Conservation (phyloP, 2,888 invertebrate genomes). For the Aphidius colemani region DNA sequence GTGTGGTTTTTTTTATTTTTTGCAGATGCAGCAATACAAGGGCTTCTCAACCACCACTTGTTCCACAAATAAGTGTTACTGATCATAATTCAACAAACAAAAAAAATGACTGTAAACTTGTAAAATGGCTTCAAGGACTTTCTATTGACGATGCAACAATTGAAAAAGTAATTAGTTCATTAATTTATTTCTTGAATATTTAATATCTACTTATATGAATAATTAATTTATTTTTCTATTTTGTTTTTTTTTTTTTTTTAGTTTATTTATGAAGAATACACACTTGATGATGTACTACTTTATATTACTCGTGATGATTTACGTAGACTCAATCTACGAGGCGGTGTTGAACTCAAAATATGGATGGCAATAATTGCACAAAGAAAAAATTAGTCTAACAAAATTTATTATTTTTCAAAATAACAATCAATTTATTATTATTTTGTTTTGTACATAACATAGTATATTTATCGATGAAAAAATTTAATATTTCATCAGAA, state of each 20-base stretch:
- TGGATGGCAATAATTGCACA: conserved; percentile 76
- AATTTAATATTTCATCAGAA: not conserved
- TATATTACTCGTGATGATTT: conserved; percentile 84
- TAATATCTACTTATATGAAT: conserved; percentile 57
- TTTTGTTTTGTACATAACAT: conserved; percentile 19
- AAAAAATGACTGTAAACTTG: conserved; percentile 63
- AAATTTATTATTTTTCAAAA: not conserved
- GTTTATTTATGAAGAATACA: conserved; percentile 77
- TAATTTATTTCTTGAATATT: not conserved
- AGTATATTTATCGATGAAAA: conserved; percentile 5
- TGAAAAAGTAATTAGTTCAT: conserved; percentile 61
- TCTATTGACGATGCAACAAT: conserved; percentile 73
- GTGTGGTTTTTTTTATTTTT: not conserved
- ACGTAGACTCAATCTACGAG: conserved; percentile 76
- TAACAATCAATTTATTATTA: no score
- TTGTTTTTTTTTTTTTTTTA: conserved; percentile 47
- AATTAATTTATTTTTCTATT: not conserved
- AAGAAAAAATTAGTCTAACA: conserved; percentile 28
- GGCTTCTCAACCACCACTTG: conserved; percentile 40
- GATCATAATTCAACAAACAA: conserved; percentile 43
- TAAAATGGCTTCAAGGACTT: conserved; percentile 74
- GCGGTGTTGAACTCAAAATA: conserved; percentile 81
- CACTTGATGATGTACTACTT: conserved; percentile 77
- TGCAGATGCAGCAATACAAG: conserved; percentile 32
- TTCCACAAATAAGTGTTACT: conserved; percentile 53